phyloP scores from a whole-genome alignment of 2,888 invertebrate genomes.

The Polietes domitor region DNA sequence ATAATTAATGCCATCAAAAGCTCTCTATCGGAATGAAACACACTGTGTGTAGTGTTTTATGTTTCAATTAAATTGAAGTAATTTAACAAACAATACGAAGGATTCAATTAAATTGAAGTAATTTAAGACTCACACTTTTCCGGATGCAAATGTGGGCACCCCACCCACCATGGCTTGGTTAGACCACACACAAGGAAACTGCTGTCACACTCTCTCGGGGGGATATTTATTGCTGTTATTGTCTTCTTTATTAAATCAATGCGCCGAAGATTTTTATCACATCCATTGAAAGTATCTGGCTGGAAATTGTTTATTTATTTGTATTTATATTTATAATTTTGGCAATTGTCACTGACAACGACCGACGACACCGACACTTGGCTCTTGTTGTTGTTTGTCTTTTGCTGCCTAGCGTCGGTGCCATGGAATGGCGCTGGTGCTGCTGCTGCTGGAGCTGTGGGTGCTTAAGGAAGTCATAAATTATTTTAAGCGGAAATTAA shows the following conservation, averaged over 20 bases:
- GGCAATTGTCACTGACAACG: constrained; percentile 13
- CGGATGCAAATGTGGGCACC: not conserved
- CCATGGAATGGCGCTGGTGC: too few species aligned
- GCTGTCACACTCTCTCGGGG: not conserved
- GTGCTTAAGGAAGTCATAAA: constrained; percentile 33
- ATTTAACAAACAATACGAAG: not conserved
- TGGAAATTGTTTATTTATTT: constrained; percentile 19
- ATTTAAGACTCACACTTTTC: not conserved
- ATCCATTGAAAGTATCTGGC: not conserved
- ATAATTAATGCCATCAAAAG: not conserved
- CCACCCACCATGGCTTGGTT: too few species aligned
- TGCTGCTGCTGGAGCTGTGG: too few species aligned
- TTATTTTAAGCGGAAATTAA: constrained; percentile 34
- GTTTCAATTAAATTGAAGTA: not conserved
- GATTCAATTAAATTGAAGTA: not conserved
- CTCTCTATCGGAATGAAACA: not conserved
- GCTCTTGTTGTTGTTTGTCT: not conserved
- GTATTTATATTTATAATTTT: constrained; percentile 33
- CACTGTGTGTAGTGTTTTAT: not conserved
- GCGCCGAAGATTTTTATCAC: not conserved
- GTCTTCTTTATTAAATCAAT: constrained; percentile 22
- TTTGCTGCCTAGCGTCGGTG: not conserved
- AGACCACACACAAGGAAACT: not conserved
- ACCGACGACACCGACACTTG: constrained; percentile 4
- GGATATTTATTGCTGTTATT: not conserved